phyloP scores from a whole-genome alignment of 2,797 vertebrate genomes.

The Acrossocheilus wenchowensis region DNA sequence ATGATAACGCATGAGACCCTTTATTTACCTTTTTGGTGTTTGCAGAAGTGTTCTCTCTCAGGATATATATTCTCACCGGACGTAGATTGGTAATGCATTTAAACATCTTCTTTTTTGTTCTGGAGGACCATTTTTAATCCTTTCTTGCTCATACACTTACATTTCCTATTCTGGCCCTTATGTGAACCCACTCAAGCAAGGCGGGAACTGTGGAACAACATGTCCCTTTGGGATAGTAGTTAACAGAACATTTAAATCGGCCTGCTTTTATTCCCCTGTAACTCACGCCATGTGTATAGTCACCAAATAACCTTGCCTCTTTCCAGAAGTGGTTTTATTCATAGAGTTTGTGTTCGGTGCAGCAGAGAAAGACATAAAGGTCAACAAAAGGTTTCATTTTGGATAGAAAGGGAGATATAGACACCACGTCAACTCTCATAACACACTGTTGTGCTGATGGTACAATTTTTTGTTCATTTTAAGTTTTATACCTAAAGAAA shows the following conservation, averaged over 20 bases:
- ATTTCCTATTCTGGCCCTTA: conserved; percentile 41
- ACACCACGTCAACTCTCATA: background rate
- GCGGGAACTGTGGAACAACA: conserved; percentile 44
- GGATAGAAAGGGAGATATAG: background rate
- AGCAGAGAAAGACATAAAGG: conserved; percentile 16
- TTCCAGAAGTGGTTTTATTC: conserved; percentile 35
- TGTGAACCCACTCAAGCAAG: conserved; percentile 48
- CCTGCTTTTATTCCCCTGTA: conserved; percentile 49
- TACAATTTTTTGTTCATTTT: conserved; percentile 17
- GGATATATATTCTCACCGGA: conserved; percentile 27
- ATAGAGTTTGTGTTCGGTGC: background rate
- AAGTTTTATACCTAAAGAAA: conserved; percentile 9
- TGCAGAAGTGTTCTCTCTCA: conserved; percentile 19
- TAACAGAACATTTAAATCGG: conserved; percentile 58
- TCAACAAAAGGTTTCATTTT: conserved; percentile 10
- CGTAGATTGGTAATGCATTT: conserved; percentile 38
- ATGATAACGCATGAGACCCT: conserved; percentile 20
- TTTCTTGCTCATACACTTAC: conserved; percentile 31
- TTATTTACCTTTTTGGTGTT: conserved; percentile 53
- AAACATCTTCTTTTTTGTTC: conserved; percentile 26
- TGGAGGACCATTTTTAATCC: conserved; percentile 42
- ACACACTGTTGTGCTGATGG: background rate
- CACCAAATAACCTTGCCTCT: conserved; percentile 22
- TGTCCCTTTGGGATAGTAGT: conserved; percentile 54
- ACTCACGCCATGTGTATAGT: conserved; percentile 45